A percentile compares a stretch with the other conserved stretches of the same genome.
phyloP scores from a whole-genome alignment of 2,797 vertebrate genomes.

The Gadopsis marmoratus region DNA sequence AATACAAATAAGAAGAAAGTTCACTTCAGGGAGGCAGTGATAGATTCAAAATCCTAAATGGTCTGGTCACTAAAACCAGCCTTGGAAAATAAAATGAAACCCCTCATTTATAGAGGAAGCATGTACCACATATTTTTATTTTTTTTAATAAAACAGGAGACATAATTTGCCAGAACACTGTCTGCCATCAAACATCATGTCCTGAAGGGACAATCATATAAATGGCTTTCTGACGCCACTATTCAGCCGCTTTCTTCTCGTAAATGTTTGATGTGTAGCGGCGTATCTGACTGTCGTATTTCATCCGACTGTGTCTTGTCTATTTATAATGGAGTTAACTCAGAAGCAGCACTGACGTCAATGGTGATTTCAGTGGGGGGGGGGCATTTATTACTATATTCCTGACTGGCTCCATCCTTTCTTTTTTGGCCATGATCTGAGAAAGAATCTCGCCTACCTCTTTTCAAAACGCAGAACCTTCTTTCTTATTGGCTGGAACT shows the following conservation, averaged over 20 bases:
- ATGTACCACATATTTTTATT: background rate
- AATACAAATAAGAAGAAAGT: conserved; percentile 57
- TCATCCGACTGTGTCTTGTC: conserved; percentile 27
- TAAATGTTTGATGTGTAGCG: conserved; percentile 16
- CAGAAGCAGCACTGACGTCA: conserved; percentile 61
- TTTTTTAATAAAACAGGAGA: conserved; percentile 2
- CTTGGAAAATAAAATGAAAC: conserved; percentile 41
- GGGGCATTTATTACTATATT: conserved; percentile 52
- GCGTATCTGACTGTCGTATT: conserved; percentile 17
- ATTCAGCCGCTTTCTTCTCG: conserved; percentile 9
- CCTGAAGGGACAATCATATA: background rate
- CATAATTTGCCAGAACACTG: conserved; percentile 11
- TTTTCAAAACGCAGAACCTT: background rate
- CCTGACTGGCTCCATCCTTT: conserved; percentile 29
- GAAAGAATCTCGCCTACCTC: conserved; percentile 10
- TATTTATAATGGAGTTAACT: conserved; percentile 51
- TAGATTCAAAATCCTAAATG: conserved; percentile 23
- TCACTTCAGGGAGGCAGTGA: conserved; percentile 72
- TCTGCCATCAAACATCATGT: conserved; percentile 15
- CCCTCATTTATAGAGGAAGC: conserved; percentile 18
- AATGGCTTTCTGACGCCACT: conserved; percentile 19
- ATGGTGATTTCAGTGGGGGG: conserved; percentile 41
- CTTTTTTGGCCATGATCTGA: conserved; percentile 30
- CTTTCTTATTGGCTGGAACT: conserved; percentile 13
- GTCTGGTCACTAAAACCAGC: conserved; percentile 44